Percentiles rank a stretch among this genome's conserved stretches.
Evolutionary conservation across 2,797 vertebrate species (phyloP).

Genomic region (Alfaro cultratus): DNA sequence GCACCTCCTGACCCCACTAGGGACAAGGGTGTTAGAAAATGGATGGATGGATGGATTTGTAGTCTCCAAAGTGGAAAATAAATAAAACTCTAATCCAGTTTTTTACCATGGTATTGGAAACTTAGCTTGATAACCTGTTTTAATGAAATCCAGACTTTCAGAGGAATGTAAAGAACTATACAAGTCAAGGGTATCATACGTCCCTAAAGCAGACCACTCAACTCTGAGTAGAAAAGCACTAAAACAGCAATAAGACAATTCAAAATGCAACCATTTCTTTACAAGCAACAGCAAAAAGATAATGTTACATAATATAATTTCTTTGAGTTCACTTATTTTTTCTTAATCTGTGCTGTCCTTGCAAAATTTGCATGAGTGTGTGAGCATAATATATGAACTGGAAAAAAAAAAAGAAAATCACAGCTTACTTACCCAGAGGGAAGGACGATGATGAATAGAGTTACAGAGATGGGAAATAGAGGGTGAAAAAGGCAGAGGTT

Average conservation of each 20-base stretch:
- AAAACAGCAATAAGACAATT: constrained; percentile 11
- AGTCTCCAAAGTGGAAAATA: not conserved
- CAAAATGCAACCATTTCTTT: not conserved
- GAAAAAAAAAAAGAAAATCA: constrained; percentile 48
- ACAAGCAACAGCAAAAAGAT: not conserved
- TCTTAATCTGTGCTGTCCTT: not conserved
- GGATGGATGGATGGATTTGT: not conserved
- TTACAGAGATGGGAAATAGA: constrained; percentile 27
- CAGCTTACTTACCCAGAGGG: constrained; percentile 78
- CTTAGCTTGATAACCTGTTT: constrained; percentile 28
- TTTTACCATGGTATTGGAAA: constrained; percentile 10
- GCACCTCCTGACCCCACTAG: too few species aligned
- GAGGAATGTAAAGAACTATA: constrained; percentile 59
- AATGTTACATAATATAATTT: constrained; percentile 4
- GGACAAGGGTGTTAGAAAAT: too few species aligned
- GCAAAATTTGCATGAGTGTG: constrained; percentile 19
- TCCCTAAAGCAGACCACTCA: constrained; percentile 8
- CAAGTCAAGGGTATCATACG: constrained; percentile 35
- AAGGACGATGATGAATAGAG: constrained; percentile 54
- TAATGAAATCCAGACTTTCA: constrained; percentile 76
- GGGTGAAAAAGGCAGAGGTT: constrained; percentile 43
- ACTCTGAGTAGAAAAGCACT: constrained; percentile 32
- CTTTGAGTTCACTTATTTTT: constrained; percentile 1
- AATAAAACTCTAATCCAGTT: constrained; percentile 2
- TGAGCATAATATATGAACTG: constrained; percentile 50